phyloP scores from a whole-genome alignment of 2,888 invertebrate genomes.

The Dynastes maya region DNA sequence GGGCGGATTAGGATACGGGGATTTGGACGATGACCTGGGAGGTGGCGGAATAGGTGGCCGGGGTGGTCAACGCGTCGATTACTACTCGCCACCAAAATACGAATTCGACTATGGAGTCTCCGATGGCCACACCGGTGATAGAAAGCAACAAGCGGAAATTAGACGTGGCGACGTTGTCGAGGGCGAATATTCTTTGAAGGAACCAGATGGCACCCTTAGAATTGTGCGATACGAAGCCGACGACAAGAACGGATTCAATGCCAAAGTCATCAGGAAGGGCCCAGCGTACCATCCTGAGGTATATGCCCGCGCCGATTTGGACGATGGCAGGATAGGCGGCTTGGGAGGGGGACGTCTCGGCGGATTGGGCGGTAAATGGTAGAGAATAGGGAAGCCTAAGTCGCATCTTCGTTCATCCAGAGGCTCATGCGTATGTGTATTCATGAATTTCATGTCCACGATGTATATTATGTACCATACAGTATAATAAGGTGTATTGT shows the following conservation, averaged over 20 bases:
- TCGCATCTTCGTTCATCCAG: background rate
- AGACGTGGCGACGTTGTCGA: slow-evolving; percentile 47
- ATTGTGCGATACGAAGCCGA: slow-evolving; percentile 49
- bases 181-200: slow-evolving; percentile 48
- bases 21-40: slow-evolving; percentile 4
- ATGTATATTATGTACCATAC: background rate
- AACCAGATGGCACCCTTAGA: slow-evolving; percentile 48
- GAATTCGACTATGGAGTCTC: slow-evolving; percentile 47
- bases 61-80: slow-evolving; percentile 38
- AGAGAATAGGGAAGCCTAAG: background rate
- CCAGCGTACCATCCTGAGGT: slow-evolving; percentile 43
- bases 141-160: slow-evolving; percentile 48
- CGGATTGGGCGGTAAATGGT: slow-evolving; percentile 25
- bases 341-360: slow-evolving; percentile 4
- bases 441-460: background rate
- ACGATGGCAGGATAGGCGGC: slow-evolving; percentile 30
- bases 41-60: background rate
- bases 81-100: slow-evolving; percentile 45
- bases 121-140: slow-evolving; percentile 49
- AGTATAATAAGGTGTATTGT: background rate
- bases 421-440: background rate
- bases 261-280: slow-evolving; percentile 50
- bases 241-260: slow-evolving; percentile 51
- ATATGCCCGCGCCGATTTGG: slow-evolving; percentile 14
- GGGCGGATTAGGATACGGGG: background rate